Evolutionary conservation across 2,888 invertebrate species (phyloP), one percentile per base, ranked within the genome.

Genomic region (Netelia virgata): DNA sequence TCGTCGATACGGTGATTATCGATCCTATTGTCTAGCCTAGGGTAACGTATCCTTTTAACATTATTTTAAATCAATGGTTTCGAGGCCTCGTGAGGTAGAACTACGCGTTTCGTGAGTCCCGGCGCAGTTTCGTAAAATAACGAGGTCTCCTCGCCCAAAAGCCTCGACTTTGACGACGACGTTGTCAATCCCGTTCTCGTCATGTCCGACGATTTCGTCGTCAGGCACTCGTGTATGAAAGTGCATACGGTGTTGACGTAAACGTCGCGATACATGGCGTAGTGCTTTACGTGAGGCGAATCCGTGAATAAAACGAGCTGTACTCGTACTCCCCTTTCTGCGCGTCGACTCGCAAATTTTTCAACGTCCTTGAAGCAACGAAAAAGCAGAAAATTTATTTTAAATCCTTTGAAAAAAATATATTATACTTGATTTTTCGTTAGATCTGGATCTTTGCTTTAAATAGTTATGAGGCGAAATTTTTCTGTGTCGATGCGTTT

Each of bases 281-380:
- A 95, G 91, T 97, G 97, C 89, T 96, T 96, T 0, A 97, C 97
- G 92, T 97, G 97, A n/a, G 96, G 95, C 10, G 97, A 96, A 89
- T 96, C 95, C 79, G 96, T 95, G 92, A 96, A 97, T 82, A 96
- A 95, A 53, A 96, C 94, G 43, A 95, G 94, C 23, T 95, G 94
- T 0, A 96, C 96, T 83, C 95, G 94, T 0, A 96, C 95, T 9
- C 96, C 96, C 61, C 95, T 93, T 77, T 94, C 94, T 79, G 95
- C 94, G 3, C 96, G 94, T 81, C 94, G 94, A 50, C 94, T 94
- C 9, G 96, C 95, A 89, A 97, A 96, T 83, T 95, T 95, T 91
- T 96, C 96, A 80, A 97, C 95, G 91, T 96, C 96, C 94, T 95
- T 88, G 76, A 91, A 92, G 86, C 80, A 84, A 84, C 78, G 76